A percentile compares a stretch with the other conserved stretches of the same genome.
These are phyloP conservation scores for Polyommatus iphigenia DNA, from an alignment of 2,888 invertebrate species.

Conservation along the genomic window DNA sequence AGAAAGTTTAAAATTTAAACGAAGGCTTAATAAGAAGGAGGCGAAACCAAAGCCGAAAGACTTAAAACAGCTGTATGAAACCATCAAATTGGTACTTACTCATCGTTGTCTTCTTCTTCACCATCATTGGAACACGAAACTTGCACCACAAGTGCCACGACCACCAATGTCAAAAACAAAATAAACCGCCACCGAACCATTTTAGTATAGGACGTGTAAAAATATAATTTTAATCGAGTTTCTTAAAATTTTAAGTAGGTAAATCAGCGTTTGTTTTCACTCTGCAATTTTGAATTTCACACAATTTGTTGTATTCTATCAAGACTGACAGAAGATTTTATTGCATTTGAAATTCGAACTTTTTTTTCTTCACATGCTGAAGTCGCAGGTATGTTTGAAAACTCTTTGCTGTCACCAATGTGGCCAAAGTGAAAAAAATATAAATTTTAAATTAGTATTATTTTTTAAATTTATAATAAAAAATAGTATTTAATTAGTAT, in stretches of 20 bases:
- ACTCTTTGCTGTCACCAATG: background rate
- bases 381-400: background rate
- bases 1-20: too few relatives aligned
- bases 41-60: too few relatives aligned
- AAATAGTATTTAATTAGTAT: too few relatives aligned
- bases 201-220: constrained; percentile 49
- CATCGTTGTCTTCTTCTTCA: constrained; percentile 58
- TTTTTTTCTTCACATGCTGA: background rate
- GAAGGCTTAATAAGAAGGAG: too few relatives aligned
- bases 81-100: constrained; percentile 50
- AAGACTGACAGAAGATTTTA: background rate
- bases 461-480: too few relatives aligned
- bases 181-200: constrained; percentile 69
- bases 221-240: constrained; percentile 50
- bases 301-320: background rate
- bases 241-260: constrained; percentile 51
- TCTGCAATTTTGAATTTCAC: background rate
- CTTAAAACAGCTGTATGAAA: background rate
- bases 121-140: constrained; percentile 52
- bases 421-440: too few relatives aligned
- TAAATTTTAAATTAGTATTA: too few relatives aligned
- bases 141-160: constrained; percentile 62
- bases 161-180: constrained; percentile 60
- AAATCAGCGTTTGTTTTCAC: background rate
- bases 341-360: background rate